Base-by-base conservation (phyloP, 2,113 vertebrate species). In the Barbus barbus region DNA sequence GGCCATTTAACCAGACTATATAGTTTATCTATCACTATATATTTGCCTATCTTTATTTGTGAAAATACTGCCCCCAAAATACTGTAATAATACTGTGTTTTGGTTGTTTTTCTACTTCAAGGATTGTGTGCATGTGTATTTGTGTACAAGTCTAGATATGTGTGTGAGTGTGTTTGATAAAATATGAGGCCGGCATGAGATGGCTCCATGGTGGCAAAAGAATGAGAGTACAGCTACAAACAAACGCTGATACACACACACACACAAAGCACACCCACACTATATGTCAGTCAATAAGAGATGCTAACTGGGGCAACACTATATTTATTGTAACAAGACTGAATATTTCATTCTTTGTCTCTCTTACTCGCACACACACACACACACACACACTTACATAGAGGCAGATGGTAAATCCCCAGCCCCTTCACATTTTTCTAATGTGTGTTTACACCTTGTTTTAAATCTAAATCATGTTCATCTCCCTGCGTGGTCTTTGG, bases 271-370 rank as follows among this genome's bases (percentile, higher is more conserved):
- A 41, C 53, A 38, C 14, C 1, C 33, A 48, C 41, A 33, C 46
- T 53, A 31, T 78, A 81, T 56, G 82, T 84, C 63, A 53, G 83
- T 77, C 83, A 87, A 87, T 82, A 77, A 84, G 60, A 84, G 48
- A 74, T 61, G 78, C 71, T 77, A 87, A 87, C 78, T n/a, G 80
- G 86, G 46, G 13, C 81, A 67, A 51, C 20, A 73, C 77, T 76
- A 36, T 79, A 76, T 81, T 76, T 80, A 81, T 81, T 81, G 75
- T 84, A 53, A 84, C 74, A 81, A 69, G 26, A 76, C 48, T 56
- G 77, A 73, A 58, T 74, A 28, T 78, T 72, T 78, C 48, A 58
- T 71, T 69, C 46, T 67, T 53, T 67, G 41, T 61, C 9, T 81
- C 18, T 36, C 31, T 69, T 1, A 74, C 77, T 63, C 38, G 74